Base-by-base conservation (phyloP, 1,140 invertebrate species). In the Aphelenchoides fujianensis region DNA sequence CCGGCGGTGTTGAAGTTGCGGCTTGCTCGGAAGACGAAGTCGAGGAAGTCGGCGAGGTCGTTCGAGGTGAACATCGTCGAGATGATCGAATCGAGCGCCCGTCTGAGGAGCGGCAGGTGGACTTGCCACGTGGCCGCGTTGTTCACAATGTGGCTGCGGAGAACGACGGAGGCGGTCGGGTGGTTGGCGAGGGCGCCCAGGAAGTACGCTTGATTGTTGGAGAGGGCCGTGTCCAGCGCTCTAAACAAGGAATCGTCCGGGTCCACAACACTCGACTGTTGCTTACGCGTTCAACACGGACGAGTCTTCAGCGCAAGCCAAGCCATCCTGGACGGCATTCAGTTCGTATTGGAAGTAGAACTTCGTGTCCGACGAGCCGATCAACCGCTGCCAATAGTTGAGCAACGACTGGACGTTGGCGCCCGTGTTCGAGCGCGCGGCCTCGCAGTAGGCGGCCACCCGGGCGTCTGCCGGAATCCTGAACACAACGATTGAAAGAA, bases 301-400 rank as follows among this genome's bases (percentile, higher is more conserved):
- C 3, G 0, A 0, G 31, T 66, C 55, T 5, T 27, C 53, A 16
- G 53, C 30, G 31, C 63, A 66, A n/a, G 63, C 27, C 1, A 66
- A 3, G n/a, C 63, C 63, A 2, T 2, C 3, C 28, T n/a, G 27
- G 1, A 66, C 36, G 12, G 31, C 63, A 1, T 34, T 16, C 16
- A 36, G 12, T 35, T 66, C 63, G 32, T 66, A 66, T 36, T 66
- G 32, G 63, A 66, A 66, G 3, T 66, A 66, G 63, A 66, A 66
- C 27, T 19, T 2, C 1, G 63, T 66, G 2, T 66, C 32, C 12
- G 12, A n/a, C 2, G 12, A 27, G n/a, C 31, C 27, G 32, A 36
- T 37, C 2, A 36, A 16, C 31, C 7, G 23, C 12, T 66, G 1
- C 63, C 31, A 66, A 35, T 66, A 66, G 41, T 31, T 16, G 12